phyloP scores from a whole-genome alignment of 2,888 invertebrate species.

The Clostera curtula region DNA sequence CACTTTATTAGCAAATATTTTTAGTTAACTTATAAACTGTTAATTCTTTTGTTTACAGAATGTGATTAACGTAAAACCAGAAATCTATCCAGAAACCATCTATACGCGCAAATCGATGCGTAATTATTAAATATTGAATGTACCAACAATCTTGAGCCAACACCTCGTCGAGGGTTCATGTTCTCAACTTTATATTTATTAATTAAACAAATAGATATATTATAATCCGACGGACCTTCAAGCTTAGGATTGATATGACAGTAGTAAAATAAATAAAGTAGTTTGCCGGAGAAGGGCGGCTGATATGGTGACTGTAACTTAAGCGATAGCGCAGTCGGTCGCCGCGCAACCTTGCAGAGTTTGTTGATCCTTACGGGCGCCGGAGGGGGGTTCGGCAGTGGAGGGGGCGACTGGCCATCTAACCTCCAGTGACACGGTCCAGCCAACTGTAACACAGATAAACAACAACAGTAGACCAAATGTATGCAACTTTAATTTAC shows the following conservation, averaged over 20 bases:
- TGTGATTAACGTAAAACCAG: too few relatives aligned
- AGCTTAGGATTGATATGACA: constrained; percentile 51
- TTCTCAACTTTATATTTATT: background rate
- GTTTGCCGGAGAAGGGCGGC: constrained; percentile 65
- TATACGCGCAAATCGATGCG: too few relatives aligned
- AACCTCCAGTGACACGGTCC: constrained; percentile 58
- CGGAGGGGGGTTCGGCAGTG: constrained; percentile 19
- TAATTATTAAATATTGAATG: too few relatives aligned
- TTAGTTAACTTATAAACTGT: too few relatives aligned
- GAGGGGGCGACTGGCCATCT: constrained; percentile 23
- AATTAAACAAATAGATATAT: constrained; percentile 11
- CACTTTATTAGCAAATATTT: too few relatives aligned
- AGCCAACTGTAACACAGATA: constrained; percentile 35
- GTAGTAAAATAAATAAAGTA: constrained; percentile 59
- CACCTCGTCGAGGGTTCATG: too few relatives aligned
- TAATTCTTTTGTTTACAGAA: too few relatives aligned
- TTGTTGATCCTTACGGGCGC: constrained; percentile 55
- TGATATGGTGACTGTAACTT: constrained; percentile 65
- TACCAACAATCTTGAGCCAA: too few relatives aligned
- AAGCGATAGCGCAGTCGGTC: constrained; percentile 57
- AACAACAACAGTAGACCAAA: constrained; percentile 25
- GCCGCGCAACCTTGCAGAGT: constrained; percentile 71
- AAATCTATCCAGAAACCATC: too few relatives aligned
- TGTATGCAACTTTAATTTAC: constrained; percentile 7
- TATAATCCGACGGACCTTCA: constrained; percentile 48